These are phyloP conservation scores for Galeopsomyia nigrocyanea DNA, from an alignment of 2,888 invertebrate genomes.

Conservation along the genomic window DNA sequence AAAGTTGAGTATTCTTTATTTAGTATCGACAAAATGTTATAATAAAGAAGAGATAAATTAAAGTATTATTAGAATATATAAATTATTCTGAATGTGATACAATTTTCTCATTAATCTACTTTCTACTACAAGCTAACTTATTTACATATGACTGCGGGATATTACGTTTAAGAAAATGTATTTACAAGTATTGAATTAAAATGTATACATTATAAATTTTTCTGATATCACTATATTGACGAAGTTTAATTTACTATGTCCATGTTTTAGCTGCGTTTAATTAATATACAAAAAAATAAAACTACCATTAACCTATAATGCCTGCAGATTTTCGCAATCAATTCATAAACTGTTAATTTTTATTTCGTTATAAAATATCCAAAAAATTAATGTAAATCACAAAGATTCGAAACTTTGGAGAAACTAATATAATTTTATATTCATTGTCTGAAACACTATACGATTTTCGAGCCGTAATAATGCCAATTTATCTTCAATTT, in stretches of 20 bases:
- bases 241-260: conserved; percentile 40
- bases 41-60: conserved; percentile 38
- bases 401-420: conserved; percentile 9
- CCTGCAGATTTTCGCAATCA: conserved; percentile 41
- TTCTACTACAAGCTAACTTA: conserved; percentile 36
- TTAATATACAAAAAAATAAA: conserved; percentile 37
- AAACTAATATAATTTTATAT: neutral
- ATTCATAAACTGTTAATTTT: conserved; percentile 20
- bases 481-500: too few relatives aligned
- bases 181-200: conserved; percentile 40
- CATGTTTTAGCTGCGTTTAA: conserved; percentile 21
- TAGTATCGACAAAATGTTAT: conserved; percentile 8
- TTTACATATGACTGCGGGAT: conserved; percentile 44
- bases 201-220: conserved; percentile 31
- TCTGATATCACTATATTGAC: conserved; percentile 20
- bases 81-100: conserved; percentile 31
- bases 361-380: conserved; percentile 5
- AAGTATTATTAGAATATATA: conserved; percentile 25
- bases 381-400: conserved; percentile 12
- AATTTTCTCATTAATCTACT: conserved; percentile 23
- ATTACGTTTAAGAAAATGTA: conserved; percentile 34
- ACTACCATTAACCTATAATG: conserved; percentile 45
- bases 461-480: too few relatives aligned
- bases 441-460: too few relatives aligned
- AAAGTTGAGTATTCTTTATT: conserved; percentile 36